Conservation (phyloP, 2,113 vertebrate species). For the Delphinapterus leucas region DNA sequence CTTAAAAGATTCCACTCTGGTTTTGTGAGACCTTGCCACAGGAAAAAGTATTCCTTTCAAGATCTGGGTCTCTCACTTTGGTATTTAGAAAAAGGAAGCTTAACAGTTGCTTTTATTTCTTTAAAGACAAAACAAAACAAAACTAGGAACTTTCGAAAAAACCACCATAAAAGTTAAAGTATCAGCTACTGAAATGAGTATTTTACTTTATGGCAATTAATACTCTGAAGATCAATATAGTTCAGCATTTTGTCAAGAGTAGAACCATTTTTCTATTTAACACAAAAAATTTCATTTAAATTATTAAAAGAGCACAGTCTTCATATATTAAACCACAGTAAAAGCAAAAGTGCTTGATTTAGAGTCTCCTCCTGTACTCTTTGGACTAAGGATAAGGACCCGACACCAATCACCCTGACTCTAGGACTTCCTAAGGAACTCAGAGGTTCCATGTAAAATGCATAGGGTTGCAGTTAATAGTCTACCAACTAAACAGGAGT, state of each 20-base stretch:
- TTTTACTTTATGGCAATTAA: constrained; percentile 26
- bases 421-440: background rate
- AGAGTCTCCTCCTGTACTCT: background rate
- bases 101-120: background rate
- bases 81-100: background rate
- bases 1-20: background rate
- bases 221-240: background rate
- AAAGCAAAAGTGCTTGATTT: background rate
- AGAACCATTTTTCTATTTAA: background rate
- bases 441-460: background rate
- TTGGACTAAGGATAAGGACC: background rate
- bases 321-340: constrained; percentile 15
- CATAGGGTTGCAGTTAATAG: background rate
- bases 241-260: constrained; percentile 26
- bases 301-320: background rate
- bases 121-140: background rate
- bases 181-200: background rate
- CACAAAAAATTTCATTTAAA: background rate
- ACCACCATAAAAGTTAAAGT: constrained; percentile 8
- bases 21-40: constrained; percentile 19
- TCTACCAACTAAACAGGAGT: background rate
- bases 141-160: background rate
- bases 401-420: background rate
- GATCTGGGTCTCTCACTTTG: background rate
- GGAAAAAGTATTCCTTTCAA: background rate